Conservation (phyloP, 2,888 invertebrate species). For the Drosophila niveifrons region DNA sequence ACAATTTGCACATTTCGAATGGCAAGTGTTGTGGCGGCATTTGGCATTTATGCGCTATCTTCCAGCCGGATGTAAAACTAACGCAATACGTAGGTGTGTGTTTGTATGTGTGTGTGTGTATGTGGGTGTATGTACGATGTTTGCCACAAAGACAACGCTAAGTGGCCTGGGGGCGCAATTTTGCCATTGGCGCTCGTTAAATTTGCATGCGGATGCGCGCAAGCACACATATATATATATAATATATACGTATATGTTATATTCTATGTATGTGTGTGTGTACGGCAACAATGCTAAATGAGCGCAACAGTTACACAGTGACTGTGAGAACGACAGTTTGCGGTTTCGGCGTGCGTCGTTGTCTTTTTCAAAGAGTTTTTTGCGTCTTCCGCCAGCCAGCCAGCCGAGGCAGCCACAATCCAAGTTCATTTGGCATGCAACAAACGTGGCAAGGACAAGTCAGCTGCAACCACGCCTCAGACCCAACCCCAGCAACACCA, state of each 20-base stretch:
- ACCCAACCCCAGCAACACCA: neutral
- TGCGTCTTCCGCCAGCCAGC: slow-evolving; percentile 22
- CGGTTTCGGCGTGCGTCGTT: slow-evolving; percentile 36
- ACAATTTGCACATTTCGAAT: slow-evolving; percentile 50
- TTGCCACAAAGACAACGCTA: slow-evolving; percentile 69
- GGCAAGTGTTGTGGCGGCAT: slow-evolving; percentile 58
- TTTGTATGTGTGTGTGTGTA: neutral
- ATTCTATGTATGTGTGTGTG: slow-evolving; percentile 12
- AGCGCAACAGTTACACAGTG: slow-evolving; percentile 56
- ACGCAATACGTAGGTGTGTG: slow-evolving; percentile 35
- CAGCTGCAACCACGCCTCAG: slow-evolving; percentile 44
- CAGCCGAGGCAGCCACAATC: slow-evolving; percentile 24
- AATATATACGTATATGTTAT: neutral
- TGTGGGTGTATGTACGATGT: slow-evolving; percentile 19
- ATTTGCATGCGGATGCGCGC: slow-evolving; percentile 72
- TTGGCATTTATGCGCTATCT: slow-evolving; percentile 58
- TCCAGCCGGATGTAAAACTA: slow-evolving; percentile 64
- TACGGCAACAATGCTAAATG: slow-evolving; percentile 42
- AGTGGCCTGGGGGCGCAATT: slow-evolving; percentile 72
- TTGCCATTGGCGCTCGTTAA: slow-evolving; percentile 78
- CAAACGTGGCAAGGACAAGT: slow-evolving; percentile 73
- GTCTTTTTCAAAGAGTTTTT: slow-evolving; percentile 43
- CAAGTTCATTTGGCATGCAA: slow-evolving; percentile 74
- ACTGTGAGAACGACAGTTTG: slow-evolving; percentile 48
- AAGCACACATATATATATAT: slow-evolving; percentile 1